A percentile compares a stretch with the other conserved stretches of the same genome.
Conservation (phyloP, 2,888 invertebrate genomes). For the Oxyteleia sp. region DNA sequence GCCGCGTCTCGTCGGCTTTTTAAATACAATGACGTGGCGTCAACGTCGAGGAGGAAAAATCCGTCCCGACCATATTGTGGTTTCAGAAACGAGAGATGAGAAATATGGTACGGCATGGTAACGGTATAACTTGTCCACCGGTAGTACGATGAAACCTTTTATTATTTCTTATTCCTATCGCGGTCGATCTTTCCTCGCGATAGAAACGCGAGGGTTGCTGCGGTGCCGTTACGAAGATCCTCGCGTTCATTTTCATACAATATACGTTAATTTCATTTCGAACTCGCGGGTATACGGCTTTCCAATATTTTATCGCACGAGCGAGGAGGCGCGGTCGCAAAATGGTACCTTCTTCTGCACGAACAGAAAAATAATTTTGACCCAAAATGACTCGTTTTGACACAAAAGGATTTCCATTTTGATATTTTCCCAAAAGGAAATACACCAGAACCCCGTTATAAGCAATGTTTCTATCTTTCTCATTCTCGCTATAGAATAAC, state of each 20-base stretch:
- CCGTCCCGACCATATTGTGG: constrained; percentile 43
- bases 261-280: constrained; percentile 48
- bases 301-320: background rate
- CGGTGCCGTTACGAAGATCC: constrained; percentile 69
- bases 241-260: constrained; percentile 49
- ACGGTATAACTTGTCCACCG: constrained; percentile 75
- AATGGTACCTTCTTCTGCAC: too few species aligned
- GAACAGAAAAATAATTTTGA: too few species aligned
- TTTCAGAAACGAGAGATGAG: constrained; percentile 58
- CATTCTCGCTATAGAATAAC: too few species aligned
- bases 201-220: constrained; percentile 56
- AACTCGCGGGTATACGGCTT: background rate
- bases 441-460: too few species aligned
- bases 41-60: constrained; percentile 27
- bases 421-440: too few species aligned
- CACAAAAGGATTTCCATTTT: too few species aligned
- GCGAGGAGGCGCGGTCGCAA: too few species aligned
- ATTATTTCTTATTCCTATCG: constrained; percentile 73
- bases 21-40: constrained; percentile 14
- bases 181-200: constrained; percentile 51
- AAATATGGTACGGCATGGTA: constrained; percentile 66
- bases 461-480: too few species aligned
- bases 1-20: constrained; percentile 9
- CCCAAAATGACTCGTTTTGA: too few species aligned
- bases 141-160: constrained; percentile 70